These are phyloP conservation scores for Achatina immaculata DNA, from an alignment of 1,140 invertebrate species.

Conservation along the genomic window DNA sequence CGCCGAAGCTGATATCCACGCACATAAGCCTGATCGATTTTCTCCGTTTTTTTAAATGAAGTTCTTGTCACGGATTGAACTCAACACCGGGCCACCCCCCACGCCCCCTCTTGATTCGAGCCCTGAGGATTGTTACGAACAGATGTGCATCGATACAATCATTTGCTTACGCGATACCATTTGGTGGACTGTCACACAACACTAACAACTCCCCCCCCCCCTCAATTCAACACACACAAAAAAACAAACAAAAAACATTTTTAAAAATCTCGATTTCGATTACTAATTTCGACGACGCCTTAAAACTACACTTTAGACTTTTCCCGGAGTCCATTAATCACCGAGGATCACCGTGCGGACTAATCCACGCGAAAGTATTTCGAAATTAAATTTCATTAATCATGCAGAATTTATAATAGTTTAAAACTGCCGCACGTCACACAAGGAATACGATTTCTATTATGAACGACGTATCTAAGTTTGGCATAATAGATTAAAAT, in stretches of 20 bases:
- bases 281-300: neutral
- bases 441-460: too few species aligned
- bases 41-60: neutral
- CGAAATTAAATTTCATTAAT: neutral
- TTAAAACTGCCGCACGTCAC: too few species aligned
- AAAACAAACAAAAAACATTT: too few species aligned
- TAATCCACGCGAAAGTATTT: neutral
- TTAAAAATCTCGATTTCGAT: too few species aligned
- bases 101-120: neutral
- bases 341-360: neutral
- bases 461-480: too few species aligned
- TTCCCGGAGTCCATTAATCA: too few species aligned
- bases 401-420: neutral
- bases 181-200: neutral
- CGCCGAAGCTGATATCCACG: neutral
- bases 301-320: neutral
- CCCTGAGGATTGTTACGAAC: neutral
- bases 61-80: constrained; percentile 13
- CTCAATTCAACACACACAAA: too few species aligned
- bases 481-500: too few species aligned
- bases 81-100: neutral
- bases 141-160: too few species aligned
- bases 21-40: constrained; percentile 16
- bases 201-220: neutral
- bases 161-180: too few species aligned